Conservation (phyloP, 2,113 vertebrate species). For the Pedetes capensis region DNA sequence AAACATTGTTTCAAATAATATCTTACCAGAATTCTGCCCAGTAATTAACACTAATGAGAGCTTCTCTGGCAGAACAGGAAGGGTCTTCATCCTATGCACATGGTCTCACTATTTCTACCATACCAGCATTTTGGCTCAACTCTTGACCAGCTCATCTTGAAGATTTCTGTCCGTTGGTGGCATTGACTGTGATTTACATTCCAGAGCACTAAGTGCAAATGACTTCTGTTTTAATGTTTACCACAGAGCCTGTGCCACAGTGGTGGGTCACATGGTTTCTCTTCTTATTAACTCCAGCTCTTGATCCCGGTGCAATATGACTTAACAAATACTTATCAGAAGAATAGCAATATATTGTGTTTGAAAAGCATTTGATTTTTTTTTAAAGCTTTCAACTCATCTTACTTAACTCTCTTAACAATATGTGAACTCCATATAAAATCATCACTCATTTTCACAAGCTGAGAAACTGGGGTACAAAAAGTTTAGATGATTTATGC, state of each 20-base stretch:
- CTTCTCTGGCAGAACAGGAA: not conserved
- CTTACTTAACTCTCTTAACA: slow-evolving; percentile 33
- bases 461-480: not conserved
- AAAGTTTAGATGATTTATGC: not conserved
- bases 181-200: not conserved
- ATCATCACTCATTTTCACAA: not conserved
- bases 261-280: not conserved
- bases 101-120: not conserved
- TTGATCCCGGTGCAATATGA: slow-evolving; percentile 27
- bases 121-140: not conserved
- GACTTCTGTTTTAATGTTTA: slow-evolving; percentile 14
- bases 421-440: not conserved
- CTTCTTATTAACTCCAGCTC: slow-evolving; percentile 35
- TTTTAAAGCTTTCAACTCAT: not conserved
- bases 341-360: slow-evolving; percentile 39
- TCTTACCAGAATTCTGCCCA: not conserved
- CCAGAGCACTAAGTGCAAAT: not conserved
- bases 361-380: slow-evolving; percentile 29
- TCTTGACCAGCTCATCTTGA: not conserved
- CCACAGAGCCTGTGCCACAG: not conserved
- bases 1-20: not conserved
- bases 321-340: slow-evolving; percentile 58
- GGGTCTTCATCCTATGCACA: not conserved
- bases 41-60: not conserved
- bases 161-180: not conserved